Evolutionary conservation across 2,113 vertebrate species (phyloP), one percentile per base, ranked within the genome.

Genomic region (Rutilus rutilus): DNA sequence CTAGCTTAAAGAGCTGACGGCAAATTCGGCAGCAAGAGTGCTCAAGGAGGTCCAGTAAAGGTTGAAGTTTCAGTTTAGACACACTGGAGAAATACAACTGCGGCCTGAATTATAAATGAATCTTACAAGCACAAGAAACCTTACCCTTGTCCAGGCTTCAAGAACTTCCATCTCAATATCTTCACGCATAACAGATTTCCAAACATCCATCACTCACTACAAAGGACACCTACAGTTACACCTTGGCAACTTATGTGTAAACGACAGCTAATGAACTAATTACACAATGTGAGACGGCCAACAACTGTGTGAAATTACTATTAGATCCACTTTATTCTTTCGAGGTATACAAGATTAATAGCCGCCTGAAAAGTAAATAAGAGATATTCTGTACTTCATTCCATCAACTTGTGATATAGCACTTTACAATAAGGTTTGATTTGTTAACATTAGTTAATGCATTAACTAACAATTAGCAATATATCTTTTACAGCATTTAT

Each of bases 41-140:
- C 15, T 23, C 76, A 17, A 36, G 39, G 57, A 67, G 82, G 88
- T 87, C 83, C 78, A 17, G 57, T 52, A 83, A 76, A 85, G 86
- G 74, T 83, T 86, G 57, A 65, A 42, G 57, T 79, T 77, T 83
- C 83, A 67, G 57, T 75, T 73, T 45, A 83, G 78, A 80, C 85
- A 78, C 42, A 82, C 14, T 52, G 74, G 65, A 87, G 81, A 86
- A 67, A 86, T 62, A 83, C 73, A 89, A 87, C 83, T 74, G 36
- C 21, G 1, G 52, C 33, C 69, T 95, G 85, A 94, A 95, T 94
- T 91, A 95, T 94, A 89, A 78, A 95, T 94, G 90, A 87, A 54
- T 42, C 25, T 83, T 84, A 81, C 64, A 87, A 91, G 89, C 82
- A 76, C 88, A 86, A 88, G 92, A 93, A 93, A 95, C 92, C 74